Conservation (phyloP, 2,113 vertebrate genomes). For the Bubo bubo region DNA sequence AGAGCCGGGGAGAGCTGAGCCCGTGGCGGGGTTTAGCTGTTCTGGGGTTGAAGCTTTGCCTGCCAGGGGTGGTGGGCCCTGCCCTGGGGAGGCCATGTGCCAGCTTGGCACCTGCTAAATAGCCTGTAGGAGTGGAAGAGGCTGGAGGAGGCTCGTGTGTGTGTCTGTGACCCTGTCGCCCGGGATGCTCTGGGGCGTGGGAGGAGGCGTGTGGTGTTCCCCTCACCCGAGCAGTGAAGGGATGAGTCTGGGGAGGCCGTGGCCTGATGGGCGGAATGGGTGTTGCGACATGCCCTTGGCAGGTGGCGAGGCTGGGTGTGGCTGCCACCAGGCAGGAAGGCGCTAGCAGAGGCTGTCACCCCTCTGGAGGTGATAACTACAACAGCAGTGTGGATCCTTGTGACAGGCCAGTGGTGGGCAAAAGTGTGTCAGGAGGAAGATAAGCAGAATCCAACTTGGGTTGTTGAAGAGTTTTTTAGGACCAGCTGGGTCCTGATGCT, state of each 20-base stretch:
- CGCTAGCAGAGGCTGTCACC: neutral
- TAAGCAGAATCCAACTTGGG: neutral
- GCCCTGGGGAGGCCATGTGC: neutral
- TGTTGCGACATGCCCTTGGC: neutral
- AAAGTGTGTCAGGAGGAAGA: neutral
- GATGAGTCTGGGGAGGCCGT: neutral
- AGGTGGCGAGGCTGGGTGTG: neutral
- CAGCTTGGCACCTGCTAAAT: neutral
- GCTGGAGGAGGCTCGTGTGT: neutral
- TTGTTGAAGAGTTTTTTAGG: neutral
- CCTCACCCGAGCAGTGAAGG: accelerated
- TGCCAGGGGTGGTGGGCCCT: accelerated
- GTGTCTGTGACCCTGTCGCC: neutral
- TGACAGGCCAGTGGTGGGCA: neutral
- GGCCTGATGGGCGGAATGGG: neutral
- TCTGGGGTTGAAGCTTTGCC: neutral
- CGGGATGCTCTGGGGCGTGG: accelerated
- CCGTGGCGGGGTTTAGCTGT: neutral
- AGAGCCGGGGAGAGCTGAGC: neutral
- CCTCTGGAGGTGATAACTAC: accelerated
- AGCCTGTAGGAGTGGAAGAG: neutral
- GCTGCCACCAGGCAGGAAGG: neutral
- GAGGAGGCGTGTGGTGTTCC: neutral
- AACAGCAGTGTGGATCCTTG: neutral
- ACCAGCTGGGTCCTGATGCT: neutral